Evolutionary conservation across 2,797 vertebrate genomes (phyloP).

Genomic region (Squalus acanthias): DNA sequence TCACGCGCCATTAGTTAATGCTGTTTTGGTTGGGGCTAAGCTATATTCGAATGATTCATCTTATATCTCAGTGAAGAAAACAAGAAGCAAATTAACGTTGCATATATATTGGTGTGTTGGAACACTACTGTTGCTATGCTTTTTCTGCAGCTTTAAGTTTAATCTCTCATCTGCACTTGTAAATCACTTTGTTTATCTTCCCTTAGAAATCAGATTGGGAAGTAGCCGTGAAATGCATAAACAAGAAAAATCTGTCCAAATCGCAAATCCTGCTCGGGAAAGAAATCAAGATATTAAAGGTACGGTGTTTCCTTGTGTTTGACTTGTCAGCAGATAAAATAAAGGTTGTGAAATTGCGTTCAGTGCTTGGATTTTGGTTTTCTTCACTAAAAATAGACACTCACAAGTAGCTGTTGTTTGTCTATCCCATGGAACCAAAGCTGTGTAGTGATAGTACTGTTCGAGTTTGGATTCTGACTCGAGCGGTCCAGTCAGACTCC

Average conservation of each 20-base stretch:
- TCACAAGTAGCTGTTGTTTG: background rate
- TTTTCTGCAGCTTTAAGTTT: background rate
- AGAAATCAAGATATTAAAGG: constrained; percentile 82
- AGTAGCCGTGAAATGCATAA: constrained; percentile 84
- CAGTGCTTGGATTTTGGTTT: background rate
- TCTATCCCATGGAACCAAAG: background rate
- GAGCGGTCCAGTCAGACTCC: background rate
- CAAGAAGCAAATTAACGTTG: background rate
- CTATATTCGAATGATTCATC: background rate
- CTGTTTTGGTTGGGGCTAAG: background rate
- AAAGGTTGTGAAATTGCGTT: background rate
- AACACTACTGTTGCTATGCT: background rate
- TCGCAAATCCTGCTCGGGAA: constrained; percentile 86
- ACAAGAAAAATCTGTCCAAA: constrained; percentile 84
- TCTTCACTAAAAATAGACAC: background rate
- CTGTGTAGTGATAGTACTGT: background rate
- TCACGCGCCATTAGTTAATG: background rate
- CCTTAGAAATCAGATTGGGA: constrained; percentile 84
- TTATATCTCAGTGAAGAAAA: background rate
- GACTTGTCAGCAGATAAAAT: background rate
- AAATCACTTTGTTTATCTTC: constrained; percentile 38
- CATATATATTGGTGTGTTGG: background rate
- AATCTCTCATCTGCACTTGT: background rate
- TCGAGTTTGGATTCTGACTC: background rate
- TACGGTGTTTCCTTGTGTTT: constrained; percentile 46